A percentile compares a stretch with the other conserved stretches of the same genome.
Evolutionary conservation across 1,140 invertebrate genomes (phyloP).

Genomic region (Dreissena polymorpha): DNA sequence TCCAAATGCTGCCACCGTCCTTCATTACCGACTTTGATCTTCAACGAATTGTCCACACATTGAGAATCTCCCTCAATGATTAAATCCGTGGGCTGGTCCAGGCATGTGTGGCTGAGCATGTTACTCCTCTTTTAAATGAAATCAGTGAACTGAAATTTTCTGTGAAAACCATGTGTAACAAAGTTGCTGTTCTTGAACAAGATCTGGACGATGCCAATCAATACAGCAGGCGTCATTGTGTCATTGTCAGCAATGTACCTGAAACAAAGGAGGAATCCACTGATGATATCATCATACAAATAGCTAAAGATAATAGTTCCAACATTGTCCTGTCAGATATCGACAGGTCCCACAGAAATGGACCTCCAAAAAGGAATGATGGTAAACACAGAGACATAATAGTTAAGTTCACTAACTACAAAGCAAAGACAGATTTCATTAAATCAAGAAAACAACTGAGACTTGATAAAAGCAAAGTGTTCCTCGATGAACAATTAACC

Average conservation of each 20-base stretch:
- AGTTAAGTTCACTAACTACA: constrained; percentile 5
- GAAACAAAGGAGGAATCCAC: neutral
- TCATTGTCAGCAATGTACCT: neutral
- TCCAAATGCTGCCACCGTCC: neutral
- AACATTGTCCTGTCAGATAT: constrained; percentile 3
- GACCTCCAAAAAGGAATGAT: neutral
- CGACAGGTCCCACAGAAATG: constrained; percentile 27
- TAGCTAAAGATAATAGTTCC: neutral
- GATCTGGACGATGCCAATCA: constrained; percentile 4
- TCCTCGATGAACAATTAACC: constrained; percentile 11
- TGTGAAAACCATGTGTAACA: neutral
- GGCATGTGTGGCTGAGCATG: neutral
- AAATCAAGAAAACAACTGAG: constrained; percentile 12
- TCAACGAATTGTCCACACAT: neutral
- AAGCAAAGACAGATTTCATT: constrained; percentile 12
- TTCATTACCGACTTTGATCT: neutral
- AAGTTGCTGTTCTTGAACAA: constrained; percentile 10
- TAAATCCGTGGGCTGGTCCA: neutral
- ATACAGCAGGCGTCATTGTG: constrained; percentile 13
- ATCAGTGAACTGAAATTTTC: neutral
- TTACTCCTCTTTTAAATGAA: neutral
- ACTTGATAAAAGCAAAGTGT: neutral
- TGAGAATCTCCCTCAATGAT: neutral
- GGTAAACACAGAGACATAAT: constrained; percentile 11
- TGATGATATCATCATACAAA: constrained; percentile 9